Percentiles rank a stretch among this genome's conserved stretches.
phyloP scores from a whole-genome alignment of 2,113 vertebrate species.

The Corythornis vintsioides region DNA sequence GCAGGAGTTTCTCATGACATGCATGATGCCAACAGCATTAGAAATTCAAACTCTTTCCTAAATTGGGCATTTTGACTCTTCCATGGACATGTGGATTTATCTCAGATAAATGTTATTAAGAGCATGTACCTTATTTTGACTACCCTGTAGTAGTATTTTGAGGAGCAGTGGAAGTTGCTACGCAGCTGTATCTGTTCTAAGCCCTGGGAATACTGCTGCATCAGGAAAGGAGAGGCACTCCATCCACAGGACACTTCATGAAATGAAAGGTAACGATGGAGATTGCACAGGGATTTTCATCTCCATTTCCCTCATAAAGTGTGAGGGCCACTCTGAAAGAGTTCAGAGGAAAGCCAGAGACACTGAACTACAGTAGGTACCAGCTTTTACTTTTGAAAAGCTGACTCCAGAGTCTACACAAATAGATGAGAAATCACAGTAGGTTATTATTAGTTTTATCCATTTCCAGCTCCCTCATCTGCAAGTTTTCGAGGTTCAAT shows the following conservation, averaged over 20 bases:
- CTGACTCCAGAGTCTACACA: neutral
- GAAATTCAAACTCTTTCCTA: neutral
- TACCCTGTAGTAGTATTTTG: neutral
- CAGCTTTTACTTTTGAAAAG: neutral
- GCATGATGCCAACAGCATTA: accelerated
- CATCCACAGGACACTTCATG: neutral
- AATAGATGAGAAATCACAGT: neutral
- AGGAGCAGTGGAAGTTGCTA: neutral
- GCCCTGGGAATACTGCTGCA: neutral
- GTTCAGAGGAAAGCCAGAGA: neutral
- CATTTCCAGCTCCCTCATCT: neutral
- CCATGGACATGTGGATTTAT: neutral
- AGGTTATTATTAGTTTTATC: neutral
- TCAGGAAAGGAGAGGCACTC: neutral
- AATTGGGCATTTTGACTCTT: neutral
- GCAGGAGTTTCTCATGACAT: accelerated
- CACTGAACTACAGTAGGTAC: neutral
- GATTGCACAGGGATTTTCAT: slow-evolving; percentile 20
- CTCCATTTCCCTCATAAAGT: neutral
- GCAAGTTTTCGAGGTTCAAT: neutral
- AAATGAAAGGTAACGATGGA: neutral
- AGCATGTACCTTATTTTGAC: neutral
- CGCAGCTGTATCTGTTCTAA: neutral
- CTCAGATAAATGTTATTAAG: neutral
- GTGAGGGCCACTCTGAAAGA: neutral